Percentiles rank a stretch among this genome's conserved stretches.
These are phyloP conservation scores for Sitta europaea DNA, from an alignment of 2,113 vertebrate species.

Conservation along the genomic window DNA sequence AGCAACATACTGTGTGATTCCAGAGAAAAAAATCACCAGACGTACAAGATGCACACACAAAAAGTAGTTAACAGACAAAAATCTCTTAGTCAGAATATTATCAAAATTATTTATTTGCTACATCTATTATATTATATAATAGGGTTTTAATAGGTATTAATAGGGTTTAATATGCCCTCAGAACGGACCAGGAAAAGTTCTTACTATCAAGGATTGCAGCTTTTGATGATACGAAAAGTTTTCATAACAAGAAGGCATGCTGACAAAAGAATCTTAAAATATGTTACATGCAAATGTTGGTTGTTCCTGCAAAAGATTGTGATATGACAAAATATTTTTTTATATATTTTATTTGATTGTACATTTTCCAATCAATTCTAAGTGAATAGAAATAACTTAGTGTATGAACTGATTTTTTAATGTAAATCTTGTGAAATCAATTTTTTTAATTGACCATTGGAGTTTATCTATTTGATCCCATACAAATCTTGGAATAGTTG, in stretches of 20 bases:
- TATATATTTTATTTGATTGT: not conserved
- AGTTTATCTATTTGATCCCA: not conserved
- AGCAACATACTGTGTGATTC: not conserved
- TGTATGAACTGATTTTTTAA: not conserved
- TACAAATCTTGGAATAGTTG: not conserved
- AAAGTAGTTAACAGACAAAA: not conserved
- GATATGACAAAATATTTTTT: not conserved
- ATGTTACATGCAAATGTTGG: fast-evolving
- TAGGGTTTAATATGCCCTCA: not conserved
- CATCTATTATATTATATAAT: no score
- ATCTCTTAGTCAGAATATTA: not conserved
- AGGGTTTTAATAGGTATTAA: no score
- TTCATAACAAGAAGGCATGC: not conserved
- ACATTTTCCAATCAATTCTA: not conserved
- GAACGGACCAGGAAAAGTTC: not conserved
- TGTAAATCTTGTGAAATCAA: not conserved
- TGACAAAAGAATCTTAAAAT: not conserved
- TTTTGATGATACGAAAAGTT: not conserved
- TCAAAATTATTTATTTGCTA: not conserved
- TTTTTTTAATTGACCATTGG: not conserved
- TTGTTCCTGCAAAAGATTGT: not conserved
- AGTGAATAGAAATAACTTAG: not conserved
- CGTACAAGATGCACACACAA: not conserved
- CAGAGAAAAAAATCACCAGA: conserved; percentile 33
- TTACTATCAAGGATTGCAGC: not conserved